Evolutionary conservation across 2,113 vertebrate genomes (phyloP), one percentile per base, ranked within the genome.

Genomic region (Malaclemys terrapin): DNA sequence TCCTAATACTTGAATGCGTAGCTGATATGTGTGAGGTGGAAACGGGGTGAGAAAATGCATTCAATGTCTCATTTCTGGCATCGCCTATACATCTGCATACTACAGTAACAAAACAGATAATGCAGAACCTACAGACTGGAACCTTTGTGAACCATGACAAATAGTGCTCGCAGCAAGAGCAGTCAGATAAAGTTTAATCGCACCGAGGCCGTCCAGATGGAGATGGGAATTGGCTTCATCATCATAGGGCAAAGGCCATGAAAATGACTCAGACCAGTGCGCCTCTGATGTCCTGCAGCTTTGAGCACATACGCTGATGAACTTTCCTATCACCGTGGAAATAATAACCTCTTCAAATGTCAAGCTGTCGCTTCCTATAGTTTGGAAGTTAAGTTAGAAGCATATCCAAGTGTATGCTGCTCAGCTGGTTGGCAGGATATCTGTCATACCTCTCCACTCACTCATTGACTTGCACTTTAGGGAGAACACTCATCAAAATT

Each of bases 231-330:
- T 76, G 45, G 1, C 2, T 87, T 50, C 45, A 0, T 29, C 22
- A 8, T 57, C 24, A 3, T 42, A 56, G 54, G 54, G 22, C 14
- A 27, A 80, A 80, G 49, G 56, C 83, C 3, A 1, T 1, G 20
- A 2, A 0, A 10, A 1, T 45, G 69, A 4, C 22, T 52, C 45
- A 2, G 2, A 14, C 1, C 0, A 0, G 35, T 11, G 38, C 57
- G n/a, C 53, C 57, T 83, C 53, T 84, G 29, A 50, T 19, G 27
- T 80, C 47, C 69, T n/a, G 2, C 50, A 38, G 72, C 62, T 80
- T n/a, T 38, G 72, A 92, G 56, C 45, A 22, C 35, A 17, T 8
- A 24, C 47, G 29, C 29, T 65, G 75, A 31, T 90, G 82, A 12
- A 42, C 42, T 87, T 69, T 17, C 12, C 87, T 75, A 45, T 47